phyloP scores from a whole-genome alignment of 2,888 invertebrate genomes.

The Agrochola lychnidis region DNA sequence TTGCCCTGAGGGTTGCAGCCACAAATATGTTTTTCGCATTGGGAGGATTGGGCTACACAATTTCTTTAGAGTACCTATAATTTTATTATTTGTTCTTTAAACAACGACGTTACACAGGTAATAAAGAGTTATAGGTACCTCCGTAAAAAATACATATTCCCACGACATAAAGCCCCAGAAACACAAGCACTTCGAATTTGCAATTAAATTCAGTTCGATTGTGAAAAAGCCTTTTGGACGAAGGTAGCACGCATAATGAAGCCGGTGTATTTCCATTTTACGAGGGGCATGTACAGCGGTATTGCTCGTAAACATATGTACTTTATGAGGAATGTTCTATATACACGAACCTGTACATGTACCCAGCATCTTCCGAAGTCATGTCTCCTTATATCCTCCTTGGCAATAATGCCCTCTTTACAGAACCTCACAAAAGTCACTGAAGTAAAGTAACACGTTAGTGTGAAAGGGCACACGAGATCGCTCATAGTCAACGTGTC shows the following conservation, averaged over 20 bases:
- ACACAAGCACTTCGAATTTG: conserved; percentile 40
- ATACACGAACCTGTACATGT: conserved; percentile 23
- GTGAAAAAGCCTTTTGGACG: conserved; percentile 64
- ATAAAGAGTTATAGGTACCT: conserved; percentile 16
- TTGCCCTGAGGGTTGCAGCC: conserved; percentile 12
- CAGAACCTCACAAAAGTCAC: conserved; percentile 39
- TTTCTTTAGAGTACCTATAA: conserved; percentile 2
- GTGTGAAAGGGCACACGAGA: conserved; percentile 44
- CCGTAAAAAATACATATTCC: conserved; percentile 17
- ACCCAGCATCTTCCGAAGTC: conserved; percentile 48
- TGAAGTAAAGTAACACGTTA: conserved; percentile 25
- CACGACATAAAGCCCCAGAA: conserved; percentile 5
- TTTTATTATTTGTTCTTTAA: conserved; percentile 16
- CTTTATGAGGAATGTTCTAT: conserved; percentile 74
- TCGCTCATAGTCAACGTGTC: conserved; percentile 47
- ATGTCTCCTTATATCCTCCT: conserved; percentile 51
- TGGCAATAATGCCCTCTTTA: conserved; percentile 37
- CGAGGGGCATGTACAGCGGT: conserved; percentile 75
- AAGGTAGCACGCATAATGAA: conserved; percentile 77
- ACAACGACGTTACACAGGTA: neutral
- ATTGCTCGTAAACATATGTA: conserved; percentile 81
- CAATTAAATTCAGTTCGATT: conserved; percentile 68
- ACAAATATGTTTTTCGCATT: conserved; percentile 5
- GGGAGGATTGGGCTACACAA: neutral
- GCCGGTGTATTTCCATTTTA: conserved; percentile 81